Evolutionary conservation across 2,113 vertebrate genomes (phyloP).

Genomic region (Rattus rattus): DNA sequence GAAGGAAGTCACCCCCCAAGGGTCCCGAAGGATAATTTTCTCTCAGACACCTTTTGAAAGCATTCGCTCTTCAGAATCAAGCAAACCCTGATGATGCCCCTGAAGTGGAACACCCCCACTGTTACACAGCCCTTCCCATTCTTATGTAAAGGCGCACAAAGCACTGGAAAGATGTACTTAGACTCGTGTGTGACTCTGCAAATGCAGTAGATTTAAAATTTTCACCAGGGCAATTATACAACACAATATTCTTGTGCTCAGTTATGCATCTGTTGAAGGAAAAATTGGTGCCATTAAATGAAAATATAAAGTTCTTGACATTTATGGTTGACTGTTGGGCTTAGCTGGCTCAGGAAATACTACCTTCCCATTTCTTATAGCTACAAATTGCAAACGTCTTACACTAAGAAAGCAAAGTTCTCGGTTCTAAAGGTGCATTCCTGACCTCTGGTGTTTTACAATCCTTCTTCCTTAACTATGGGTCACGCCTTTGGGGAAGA

Average conservation of each 20-base stretch:
- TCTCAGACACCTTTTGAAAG: neutral
- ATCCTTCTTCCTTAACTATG: neutral
- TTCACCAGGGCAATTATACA: constrained; percentile 53
- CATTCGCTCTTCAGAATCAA: neutral
- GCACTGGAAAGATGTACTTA: neutral
- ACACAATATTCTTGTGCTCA: constrained; percentile 61
- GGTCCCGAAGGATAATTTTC: neutral
- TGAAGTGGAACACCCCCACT: neutral
- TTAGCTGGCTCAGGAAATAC: constrained; percentile 67
- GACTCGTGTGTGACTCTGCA: constrained; percentile 35
- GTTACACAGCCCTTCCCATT: neutral
- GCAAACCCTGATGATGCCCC: neutral
- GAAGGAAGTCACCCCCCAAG: neutral
- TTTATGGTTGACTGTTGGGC: constrained; percentile 75
- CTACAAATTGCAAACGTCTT: constrained; percentile 63
- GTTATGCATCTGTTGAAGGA: constrained; percentile 73
- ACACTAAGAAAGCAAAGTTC: constrained; percentile 29
- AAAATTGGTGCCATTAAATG: constrained; percentile 67
- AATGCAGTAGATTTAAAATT: constrained; percentile 61
- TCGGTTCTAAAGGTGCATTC: constrained; percentile 18
- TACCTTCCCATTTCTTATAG: constrained; percentile 73
- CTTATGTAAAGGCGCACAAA: constrained; percentile 38
- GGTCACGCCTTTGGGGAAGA: neutral
- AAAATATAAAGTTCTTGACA: constrained; percentile 74
- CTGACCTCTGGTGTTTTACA: constrained; percentile 17